These are phyloP conservation scores for Gyrodactylus salaris DNA, from an alignment of 1,140 invertebrate genomes.

Conservation along the genomic window DNA sequence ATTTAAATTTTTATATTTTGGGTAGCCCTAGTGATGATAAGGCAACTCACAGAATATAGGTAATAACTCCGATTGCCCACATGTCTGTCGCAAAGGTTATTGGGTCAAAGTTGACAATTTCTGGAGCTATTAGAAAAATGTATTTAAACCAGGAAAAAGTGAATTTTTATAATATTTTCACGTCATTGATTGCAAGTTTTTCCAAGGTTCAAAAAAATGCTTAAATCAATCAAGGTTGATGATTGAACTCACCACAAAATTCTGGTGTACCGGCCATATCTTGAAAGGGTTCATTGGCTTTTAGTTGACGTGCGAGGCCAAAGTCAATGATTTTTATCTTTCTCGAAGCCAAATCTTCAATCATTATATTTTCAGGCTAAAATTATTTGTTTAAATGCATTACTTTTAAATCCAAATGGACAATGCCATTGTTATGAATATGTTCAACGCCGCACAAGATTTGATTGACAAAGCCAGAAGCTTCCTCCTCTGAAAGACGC, in stretches of 20 bases:
- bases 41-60: slow-evolving; percentile 58
- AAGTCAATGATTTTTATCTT: slow-evolving; percentile 31
- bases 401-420: slow-evolving; percentile 26
- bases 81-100: slow-evolving; percentile 51
- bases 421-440: slow-evolving; percentile 24
- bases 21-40: too few species aligned
- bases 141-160: too few species aligned
- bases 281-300: slow-evolving; percentile 18
- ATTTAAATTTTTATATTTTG: too few species aligned
- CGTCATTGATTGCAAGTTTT: too few species aligned
- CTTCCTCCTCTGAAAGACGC: slow-evolving; percentile 24
- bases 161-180: too few species aligned
- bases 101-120: slow-evolving; percentile 59
- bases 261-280: slow-evolving; percentile 28
- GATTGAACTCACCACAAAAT: slow-evolving; percentile 21
- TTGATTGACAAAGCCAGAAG: slow-evolving; percentile 24
- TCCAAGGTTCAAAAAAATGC: too few species aligned
- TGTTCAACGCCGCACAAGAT: slow-evolving; percentile 25
- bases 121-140: slow-evolving; percentile 50
- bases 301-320: slow-evolving; percentile 28
- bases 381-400: slow-evolving; percentile 4
- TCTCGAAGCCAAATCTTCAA: slow-evolving; percentile 19
- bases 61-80: slow-evolving; percentile 75
- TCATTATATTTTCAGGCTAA: slow-evolving; percentile 27
- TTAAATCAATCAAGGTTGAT: not conserved